phyloP scores from a whole-genome alignment of 2,797 vertebrate species.

The Podarcis siculus region DNA sequence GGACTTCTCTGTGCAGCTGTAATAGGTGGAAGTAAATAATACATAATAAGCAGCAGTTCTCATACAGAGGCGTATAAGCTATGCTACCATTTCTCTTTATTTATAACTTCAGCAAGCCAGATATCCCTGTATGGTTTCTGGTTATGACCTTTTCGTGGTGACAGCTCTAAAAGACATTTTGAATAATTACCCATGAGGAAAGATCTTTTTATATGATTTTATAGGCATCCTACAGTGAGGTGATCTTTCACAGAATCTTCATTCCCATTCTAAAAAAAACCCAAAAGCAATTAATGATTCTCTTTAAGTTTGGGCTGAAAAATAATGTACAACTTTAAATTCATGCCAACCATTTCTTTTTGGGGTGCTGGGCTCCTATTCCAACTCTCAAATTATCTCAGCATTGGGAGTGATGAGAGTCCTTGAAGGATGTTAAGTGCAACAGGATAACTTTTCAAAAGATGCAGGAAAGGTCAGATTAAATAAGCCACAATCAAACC shows the following conservation, averaged over 20 bases:
- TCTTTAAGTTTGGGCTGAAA: slow-evolving; percentile 45
- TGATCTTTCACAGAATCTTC: slow-evolving; percentile 75
- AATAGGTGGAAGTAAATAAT: slow-evolving; percentile 20
- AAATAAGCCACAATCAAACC: slow-evolving; percentile 58
- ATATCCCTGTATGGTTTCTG: slow-evolving; percentile 50
- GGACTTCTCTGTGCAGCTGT: slow-evolving; percentile 14
- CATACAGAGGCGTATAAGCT: slow-evolving; percentile 18
- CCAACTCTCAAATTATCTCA: neutral
- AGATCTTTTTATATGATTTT: slow-evolving; percentile 68
- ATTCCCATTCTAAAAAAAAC: slow-evolving; percentile 63
- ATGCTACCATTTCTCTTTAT: slow-evolving; percentile 9
- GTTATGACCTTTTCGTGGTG: slow-evolving; percentile 74
- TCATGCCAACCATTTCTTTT: neutral
- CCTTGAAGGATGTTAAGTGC: neutral
- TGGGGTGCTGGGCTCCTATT: neutral
- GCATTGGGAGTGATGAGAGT: neutral
- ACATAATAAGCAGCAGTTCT: slow-evolving; percentile 26
- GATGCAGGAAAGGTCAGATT: slow-evolving; percentile 42
- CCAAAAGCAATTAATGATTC: slow-evolving; percentile 57
- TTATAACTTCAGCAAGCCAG: slow-evolving; percentile 47
- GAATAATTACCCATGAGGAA: slow-evolving; percentile 71
- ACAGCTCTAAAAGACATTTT: slow-evolving; percentile 69
- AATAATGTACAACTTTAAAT: slow-evolving; percentile 52
- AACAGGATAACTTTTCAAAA: slow-evolving; percentile 37
- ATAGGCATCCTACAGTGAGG: slow-evolving; percentile 64